Evolutionary conservation across 2,888 invertebrate species (phyloP), one percentile per base, ranked within the genome.

Genomic region (Laspeyria flexula): DNA sequence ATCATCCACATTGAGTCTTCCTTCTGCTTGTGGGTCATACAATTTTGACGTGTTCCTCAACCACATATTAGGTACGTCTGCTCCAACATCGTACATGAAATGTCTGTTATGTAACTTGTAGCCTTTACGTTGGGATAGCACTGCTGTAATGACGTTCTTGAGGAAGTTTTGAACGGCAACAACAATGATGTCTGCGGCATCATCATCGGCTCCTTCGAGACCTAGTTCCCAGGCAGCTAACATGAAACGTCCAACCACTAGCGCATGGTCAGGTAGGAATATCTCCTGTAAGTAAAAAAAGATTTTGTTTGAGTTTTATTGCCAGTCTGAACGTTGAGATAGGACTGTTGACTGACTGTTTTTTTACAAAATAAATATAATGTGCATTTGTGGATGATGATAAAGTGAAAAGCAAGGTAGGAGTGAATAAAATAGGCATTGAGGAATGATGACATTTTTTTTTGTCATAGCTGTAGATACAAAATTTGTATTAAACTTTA

Each of bases 141-240:
- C 95, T 0, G 96, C 94, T 1, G 95, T 95, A 1, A 98, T 90
- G 7, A 98, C 94, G 77, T 97, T 96, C 79, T 97, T 97, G 0
- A 98, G 92, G 73, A 97, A 96, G 56, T 94, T 94, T 90, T 95
- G 90, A 0, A 97, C 96, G 1, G 97, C 96, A 35, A 95, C 94
- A 30, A 97, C 95, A 40, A 98, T 93, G n/a, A 97, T 92, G 56
- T 96, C 96, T 0, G 97, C 96, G 3, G 97, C 96, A 58, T 94
- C 95, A 73, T 97, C 96, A 56, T 97, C 96, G 2, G 96, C 96
- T 5, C 97, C 96, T 64, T 97, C 96, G 33, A 98, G 93, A 0
- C 97, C 97, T 40, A 95, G 94, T 75, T 98, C 97, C 98, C 98
- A 98, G 4, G 97, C 97, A 3, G 96, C 95, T 7, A 98, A 93